Evolutionary conservation across 2,113 vertebrate species (phyloP).

Genomic region (Manacus vitellinus): DNA sequence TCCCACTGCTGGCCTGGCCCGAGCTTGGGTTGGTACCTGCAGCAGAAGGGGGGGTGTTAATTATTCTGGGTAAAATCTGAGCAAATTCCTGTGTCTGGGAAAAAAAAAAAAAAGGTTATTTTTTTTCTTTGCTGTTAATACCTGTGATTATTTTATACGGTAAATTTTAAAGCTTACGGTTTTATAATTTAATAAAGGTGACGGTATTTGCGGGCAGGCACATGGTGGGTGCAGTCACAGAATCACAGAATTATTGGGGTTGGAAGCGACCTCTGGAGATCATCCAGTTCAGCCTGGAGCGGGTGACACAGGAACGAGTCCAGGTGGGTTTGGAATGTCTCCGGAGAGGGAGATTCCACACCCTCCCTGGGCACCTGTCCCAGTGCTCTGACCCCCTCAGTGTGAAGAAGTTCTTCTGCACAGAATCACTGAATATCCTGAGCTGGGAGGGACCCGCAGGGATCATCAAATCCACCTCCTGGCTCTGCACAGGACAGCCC

Average conservation of each 20-base stretch:
- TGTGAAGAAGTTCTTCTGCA: fast-evolving
- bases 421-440: too few relatives aligned
- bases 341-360: not conserved
- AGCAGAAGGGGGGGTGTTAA: not conserved
- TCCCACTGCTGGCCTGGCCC: not conserved
- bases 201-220: not conserved
- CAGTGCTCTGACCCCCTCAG: not conserved
- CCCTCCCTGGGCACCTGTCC: not conserved
- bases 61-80: not conserved
- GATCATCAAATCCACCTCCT: fast-evolving
- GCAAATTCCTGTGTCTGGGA: not conserved
- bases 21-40: not conserved
- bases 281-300: not conserved
- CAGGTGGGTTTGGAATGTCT: not conserved
- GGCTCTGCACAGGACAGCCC: not conserved
- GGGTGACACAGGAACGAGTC: not conserved
- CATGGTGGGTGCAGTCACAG: not conserved
- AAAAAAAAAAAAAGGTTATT: not conserved
- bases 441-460: not conserved
- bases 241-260: not conserved
- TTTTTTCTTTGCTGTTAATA: slow-evolving; percentile 12
- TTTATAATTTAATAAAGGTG: slow-evolving; percentile 53
- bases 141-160: slow-evolving; percentile 35
- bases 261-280: not conserved
- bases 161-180: not conserved